Evolutionary conservation across 2,797 vertebrate genomes (phyloP), one percentile per base, ranked within the genome.

Genomic region (Cossypha polioptera): DNA sequence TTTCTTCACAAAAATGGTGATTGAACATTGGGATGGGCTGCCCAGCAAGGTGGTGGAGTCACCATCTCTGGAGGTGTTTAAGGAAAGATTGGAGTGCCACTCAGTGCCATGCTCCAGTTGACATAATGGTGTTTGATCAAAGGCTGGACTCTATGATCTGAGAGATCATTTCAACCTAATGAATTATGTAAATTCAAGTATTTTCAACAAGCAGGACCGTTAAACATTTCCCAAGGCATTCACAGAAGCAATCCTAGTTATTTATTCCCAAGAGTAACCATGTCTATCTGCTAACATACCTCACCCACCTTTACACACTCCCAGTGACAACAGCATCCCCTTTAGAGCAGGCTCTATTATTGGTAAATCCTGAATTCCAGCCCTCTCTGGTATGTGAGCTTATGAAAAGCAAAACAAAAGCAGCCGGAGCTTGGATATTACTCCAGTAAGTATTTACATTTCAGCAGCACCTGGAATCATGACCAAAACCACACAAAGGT

Each of bases 371-470:
- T 82, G 33, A 74, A 80, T 93, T 94, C 58, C 78, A 87, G 31
- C 26, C 50, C 36, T 83, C 47, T 84, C 36, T 79, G 55, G 66
- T 79, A 82, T 54, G 62, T 35, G 10, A 81, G 8, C 15, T 72
- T 78, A 77, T n/a, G 24, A 92, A 95, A 92, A 78, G 72, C 47
- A 80, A 74, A 80, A 92, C 78, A 91, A 94, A 92, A 50, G 38
- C 57, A 73, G 75, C n/a, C 8, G 1, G 36, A 85, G 31, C 26
- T 86, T 74, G 50, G 69, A 55, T 75, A 78, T 81, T 83, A 79
- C 53, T 77, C 31, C 16, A 40, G 5, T 68, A 69, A 91, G n/a
- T 95, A 78, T 94, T 97, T 83, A 83, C 92, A 80, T 63, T 96
- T 47, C 65, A 92, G 59, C n/a, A 92, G 29, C 65, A 80, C 86